These are phyloP conservation scores for Papilio machaon DNA, from an alignment of 1,140 invertebrate species.

Conservation along the genomic window DNA sequence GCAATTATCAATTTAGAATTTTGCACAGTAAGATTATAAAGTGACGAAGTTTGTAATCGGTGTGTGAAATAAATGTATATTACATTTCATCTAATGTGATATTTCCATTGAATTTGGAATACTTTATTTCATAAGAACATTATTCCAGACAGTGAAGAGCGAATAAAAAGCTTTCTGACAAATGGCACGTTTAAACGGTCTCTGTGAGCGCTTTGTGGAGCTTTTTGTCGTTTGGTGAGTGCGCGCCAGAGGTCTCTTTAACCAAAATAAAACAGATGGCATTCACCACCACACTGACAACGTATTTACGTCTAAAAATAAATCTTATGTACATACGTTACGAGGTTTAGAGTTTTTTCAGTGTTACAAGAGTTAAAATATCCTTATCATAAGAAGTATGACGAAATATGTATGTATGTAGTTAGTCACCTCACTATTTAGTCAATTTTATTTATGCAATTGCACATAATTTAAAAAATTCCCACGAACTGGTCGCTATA, in stretches of 20 bases:
- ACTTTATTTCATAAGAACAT: conserved; percentile 23
- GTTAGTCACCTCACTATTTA: neutral
- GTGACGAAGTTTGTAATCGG: neutral
- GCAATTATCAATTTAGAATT: neutral
- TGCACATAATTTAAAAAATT: neutral
- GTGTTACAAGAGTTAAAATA: too few species aligned
- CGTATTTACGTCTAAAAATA: neutral
- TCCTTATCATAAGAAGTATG: too few species aligned
- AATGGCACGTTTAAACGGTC: conserved; percentile 6
- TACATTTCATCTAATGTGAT: neutral
- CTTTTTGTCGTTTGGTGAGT: neutral
- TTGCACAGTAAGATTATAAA: neutral
- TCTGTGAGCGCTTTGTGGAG: neutral
- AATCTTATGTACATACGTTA: neutral
- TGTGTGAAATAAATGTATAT: neutral
- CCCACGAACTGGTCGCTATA: neutral
- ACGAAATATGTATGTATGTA: too few species aligned
- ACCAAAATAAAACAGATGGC: neutral
- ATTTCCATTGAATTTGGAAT: neutral
- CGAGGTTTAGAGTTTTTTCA: too few species aligned
- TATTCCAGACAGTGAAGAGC: neutral
- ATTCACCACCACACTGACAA: neutral
- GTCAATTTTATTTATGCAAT: neutral
- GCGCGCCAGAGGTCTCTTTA: neutral
- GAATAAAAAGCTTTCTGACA: conserved; percentile 22